These are phyloP conservation scores for Diaperis boleti DNA, from an alignment of 2,888 invertebrate genomes.

Conservation along the genomic window DNA sequence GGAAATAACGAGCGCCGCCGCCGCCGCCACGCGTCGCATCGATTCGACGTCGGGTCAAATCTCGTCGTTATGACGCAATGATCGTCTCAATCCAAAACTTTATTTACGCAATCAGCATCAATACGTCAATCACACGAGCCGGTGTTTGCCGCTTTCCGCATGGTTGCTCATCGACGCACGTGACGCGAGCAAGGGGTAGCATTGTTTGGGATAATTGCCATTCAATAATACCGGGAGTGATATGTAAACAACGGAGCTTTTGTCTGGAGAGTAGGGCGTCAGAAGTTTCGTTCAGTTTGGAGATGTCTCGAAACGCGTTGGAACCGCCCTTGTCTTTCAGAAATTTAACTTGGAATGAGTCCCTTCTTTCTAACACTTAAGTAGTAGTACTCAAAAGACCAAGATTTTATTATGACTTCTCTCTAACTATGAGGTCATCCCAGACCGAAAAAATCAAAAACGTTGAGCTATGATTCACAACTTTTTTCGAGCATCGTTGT, in stretches of 20 bases:
- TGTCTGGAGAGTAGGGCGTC: too few species aligned
- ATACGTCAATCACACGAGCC: constrained; percentile 52
- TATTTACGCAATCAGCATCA: constrained; percentile 56
- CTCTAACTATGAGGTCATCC: too few species aligned
- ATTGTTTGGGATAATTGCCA: constrained; percentile 50
- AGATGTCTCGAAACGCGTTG: too few species aligned
- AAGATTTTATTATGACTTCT: too few species aligned
- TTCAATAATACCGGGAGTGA: constrained; percentile 49
- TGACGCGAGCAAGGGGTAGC: constrained; percentile 42
- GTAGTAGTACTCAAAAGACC: too few species aligned
- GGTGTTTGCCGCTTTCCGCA: constrained; percentile 56
- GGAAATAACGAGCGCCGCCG: constrained; percentile 34
- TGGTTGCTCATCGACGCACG: constrained; percentile 51
- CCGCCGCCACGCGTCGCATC: constrained; percentile 32
- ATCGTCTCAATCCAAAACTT: constrained; percentile 43
- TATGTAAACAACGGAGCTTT: constrained; percentile 52
- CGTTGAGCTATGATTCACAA: too few species aligned
- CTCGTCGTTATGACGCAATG: constrained; percentile 39
- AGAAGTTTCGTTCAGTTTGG: too few species aligned
- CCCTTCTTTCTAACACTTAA: too few species aligned
- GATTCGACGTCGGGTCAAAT: constrained; percentile 27
- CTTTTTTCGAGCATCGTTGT: too few species aligned
- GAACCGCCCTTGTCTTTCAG: too few species aligned
- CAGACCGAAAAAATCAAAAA: too few species aligned
- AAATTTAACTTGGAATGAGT: too few species aligned